Base-by-base conservation (phyloP, 1,140 invertebrate genomes). In the Idris sp. region DNA sequence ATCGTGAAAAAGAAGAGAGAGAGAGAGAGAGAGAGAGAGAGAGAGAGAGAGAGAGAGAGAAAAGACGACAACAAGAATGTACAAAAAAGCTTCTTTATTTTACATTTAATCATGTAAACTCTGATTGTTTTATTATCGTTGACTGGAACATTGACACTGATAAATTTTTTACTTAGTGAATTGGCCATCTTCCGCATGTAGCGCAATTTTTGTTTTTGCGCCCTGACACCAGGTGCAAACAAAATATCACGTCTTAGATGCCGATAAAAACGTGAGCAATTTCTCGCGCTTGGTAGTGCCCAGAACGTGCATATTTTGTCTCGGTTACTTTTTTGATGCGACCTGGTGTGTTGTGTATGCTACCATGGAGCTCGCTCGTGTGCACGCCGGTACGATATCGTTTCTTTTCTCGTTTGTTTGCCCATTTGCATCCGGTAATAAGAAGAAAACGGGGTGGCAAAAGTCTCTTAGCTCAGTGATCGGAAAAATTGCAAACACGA, bases 341-440 rank as follows among this genome's bases (percentile, higher is more conserved):
- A n/a, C n/a, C n/a, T n/a, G n/a, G n/a, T n/a, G n/a, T n/a, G n/a
- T n/a, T n/a, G n/a, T n/a, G n/a, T n/a, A n/a, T n/a, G 33, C 33
- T 44, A 54, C 54, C 26, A 35, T 18, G 43, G 38, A 35, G n/a
- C n/a, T n/a, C 49, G 36, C 51, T 4, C 46, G 38, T 58, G 49
- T 40, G 48, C 36, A 22, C 38, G 30, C 8, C 7, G 33, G n/a
- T 36, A 14, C 26, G 59, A 59, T 64, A 62, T 69, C 73, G 38
- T 51, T 62, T 54, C 33, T 44, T 59, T 41, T 58, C 53, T 59
- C 16, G 28, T 38, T 53, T 49, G 25, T 54, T 71, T 53, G 65
- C 62, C 65, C 74, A 83, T 83, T 83, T 81, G 80, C 81, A 82
- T 82, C 64, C 59, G 18, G 40, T 76, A 65, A 78, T 72, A 76